Percentiles rank a stretch among this genome's conserved stretches.
These are phyloP conservation scores for Gallinago jamesoni DNA, from an alignment of 2,113 vertebrate species.

Conservation along the genomic window DNA sequence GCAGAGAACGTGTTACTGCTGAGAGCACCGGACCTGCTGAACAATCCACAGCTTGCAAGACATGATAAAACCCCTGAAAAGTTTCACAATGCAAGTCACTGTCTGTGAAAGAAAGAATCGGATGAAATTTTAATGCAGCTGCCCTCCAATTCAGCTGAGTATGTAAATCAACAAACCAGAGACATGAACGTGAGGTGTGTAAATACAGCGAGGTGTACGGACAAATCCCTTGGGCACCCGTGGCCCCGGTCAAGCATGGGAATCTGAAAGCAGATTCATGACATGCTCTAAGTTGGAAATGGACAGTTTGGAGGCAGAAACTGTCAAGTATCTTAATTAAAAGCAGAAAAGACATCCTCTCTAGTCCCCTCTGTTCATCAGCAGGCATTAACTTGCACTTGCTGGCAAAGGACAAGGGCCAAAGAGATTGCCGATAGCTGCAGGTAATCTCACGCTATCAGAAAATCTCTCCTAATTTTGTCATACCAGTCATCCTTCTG, in stretches of 20 bases:
- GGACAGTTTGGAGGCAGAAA: background rate
- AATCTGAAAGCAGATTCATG: accelerated
- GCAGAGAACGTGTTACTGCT: accelerated
- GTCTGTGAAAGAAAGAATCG: background rate
- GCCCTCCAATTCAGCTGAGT: background rate
- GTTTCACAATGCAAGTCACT: background rate
- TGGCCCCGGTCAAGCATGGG: background rate
- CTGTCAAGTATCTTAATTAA: background rate
- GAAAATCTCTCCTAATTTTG: background rate
- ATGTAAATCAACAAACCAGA: background rate
- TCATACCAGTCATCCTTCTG: background rate
- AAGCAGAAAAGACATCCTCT: background rate
- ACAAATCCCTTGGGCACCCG: background rate
- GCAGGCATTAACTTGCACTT: background rate
- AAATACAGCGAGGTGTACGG: background rate
- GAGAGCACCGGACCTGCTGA: background rate
- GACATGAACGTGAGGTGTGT: background rate
- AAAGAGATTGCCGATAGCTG: background rate
- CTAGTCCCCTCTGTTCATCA: background rate
- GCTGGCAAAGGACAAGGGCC: background rate
- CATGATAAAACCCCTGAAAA: accelerated
- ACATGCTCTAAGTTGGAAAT: accelerated
- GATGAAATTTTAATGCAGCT: background rate
- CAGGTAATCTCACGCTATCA: background rate
- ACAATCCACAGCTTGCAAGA: background rate